These are phyloP conservation scores for Lordiphosa clarofinis DNA, from an alignment of 1,140 invertebrate genomes.

Conservation along the genomic window DNA sequence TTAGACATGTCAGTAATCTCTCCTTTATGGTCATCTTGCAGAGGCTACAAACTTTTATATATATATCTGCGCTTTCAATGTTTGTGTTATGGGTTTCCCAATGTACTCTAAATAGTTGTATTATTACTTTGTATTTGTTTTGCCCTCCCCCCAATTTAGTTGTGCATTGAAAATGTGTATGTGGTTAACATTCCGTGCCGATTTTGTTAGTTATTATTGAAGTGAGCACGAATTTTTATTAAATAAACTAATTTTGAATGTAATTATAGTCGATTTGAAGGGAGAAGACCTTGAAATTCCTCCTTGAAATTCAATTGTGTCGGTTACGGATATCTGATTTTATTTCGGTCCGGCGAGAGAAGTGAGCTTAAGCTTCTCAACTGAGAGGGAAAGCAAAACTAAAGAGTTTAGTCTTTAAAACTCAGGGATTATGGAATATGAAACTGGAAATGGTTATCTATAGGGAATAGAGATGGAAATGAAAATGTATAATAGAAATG, in stretches of 20 bases:
- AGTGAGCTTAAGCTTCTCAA: no score
- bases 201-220: slow-evolving; percentile 26
- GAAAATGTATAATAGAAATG: no score
- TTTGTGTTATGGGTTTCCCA: slow-evolving; percentile 38
- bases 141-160: slow-evolving; percentile 23
- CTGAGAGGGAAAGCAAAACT: no score
- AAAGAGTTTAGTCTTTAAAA: no score
- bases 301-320: no score
- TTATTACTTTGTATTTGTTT: slow-evolving; percentile 23
- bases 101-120: slow-evolving; percentile 2
- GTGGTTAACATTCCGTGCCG: slow-evolving; percentile 64
- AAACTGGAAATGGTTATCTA: no score
- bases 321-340: no score
- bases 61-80: slow-evolving; percentile 38
- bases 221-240: slow-evolving; percentile 59
- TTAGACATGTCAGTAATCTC: no score
- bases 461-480: no score
- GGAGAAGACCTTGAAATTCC: no score
- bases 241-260: slow-evolving; percentile 44
- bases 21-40: not conserved
- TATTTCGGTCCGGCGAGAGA: no score
- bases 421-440: no score
- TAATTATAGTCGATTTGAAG: not conserved
- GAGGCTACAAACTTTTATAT: slow-evolving; percentile 12
- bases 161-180: slow-evolving; percentile 16